Evolutionary conservation across 2,888 invertebrate species (phyloP).

Genomic region (Trachelus troglodyta): DNA sequence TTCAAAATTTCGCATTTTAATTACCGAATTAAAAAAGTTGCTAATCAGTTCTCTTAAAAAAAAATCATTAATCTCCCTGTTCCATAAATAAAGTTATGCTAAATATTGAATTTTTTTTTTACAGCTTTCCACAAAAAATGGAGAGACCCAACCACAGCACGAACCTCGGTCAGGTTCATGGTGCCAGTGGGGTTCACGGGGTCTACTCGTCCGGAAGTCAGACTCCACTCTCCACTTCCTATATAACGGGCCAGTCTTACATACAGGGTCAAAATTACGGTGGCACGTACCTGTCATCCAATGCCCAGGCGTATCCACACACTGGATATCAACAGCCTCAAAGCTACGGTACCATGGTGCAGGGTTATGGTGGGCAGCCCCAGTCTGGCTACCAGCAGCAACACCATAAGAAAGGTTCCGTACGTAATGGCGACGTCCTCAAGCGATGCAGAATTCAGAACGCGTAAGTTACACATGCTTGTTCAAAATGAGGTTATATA

Average conservation of each 20-base stretch:
- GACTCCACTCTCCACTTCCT: constrained; percentile 59
- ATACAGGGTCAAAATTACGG: constrained; percentile 62
- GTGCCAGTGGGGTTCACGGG: constrained; percentile 49
- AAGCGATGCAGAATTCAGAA: constrained; percentile 76
- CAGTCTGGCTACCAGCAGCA: constrained; percentile 66
- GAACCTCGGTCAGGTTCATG: constrained; percentile 53
- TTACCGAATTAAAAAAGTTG: background rate
- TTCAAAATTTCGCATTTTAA: background rate
- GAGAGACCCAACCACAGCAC: constrained; percentile 57
- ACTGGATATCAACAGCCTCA: constrained; percentile 56
- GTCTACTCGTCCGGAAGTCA: constrained; percentile 59
- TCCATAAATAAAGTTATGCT: background rate
- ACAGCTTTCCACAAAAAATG: constrained; percentile 63
- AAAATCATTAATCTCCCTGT: background rate
- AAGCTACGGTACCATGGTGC: constrained; percentile 61
- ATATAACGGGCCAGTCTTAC: constrained; percentile 63
- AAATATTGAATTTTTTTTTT: background rate
- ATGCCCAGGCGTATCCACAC: constrained; percentile 55
- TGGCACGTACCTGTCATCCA: constrained; percentile 50
- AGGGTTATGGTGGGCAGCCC: constrained; percentile 59
- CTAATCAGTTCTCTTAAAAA: background rate
- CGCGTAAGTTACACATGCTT: constrained; percentile 69
- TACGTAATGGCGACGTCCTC: constrained; percentile 74
- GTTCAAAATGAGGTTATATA: background rate
- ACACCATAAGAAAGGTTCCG: constrained; percentile 74